phyloP scores from a whole-genome alignment of 2,113 vertebrate species.

The Orthonyx spaldingii region DNA sequence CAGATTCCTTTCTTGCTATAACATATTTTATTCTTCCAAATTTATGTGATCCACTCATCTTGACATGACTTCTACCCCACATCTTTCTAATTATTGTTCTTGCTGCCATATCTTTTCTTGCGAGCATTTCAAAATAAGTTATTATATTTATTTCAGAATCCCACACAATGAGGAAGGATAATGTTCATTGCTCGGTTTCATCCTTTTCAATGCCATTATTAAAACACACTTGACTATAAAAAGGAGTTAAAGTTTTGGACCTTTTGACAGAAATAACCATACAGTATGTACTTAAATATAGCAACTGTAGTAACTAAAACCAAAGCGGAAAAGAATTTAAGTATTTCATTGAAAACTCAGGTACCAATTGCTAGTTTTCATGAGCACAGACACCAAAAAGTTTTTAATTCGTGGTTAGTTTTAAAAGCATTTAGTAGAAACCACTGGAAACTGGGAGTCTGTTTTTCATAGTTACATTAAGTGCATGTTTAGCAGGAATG shows the following conservation, averaged over 20 bases:
- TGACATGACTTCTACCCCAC: background rate
- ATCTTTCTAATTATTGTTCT: slow-evolving; percentile 5
- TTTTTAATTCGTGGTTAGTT: background rate
- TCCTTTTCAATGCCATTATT: background rate
- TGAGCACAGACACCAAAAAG: background rate
- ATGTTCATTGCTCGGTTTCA: background rate
- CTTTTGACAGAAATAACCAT: background rate
- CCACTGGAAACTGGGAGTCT: background rate
- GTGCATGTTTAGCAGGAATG: background rate
- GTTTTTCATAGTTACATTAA: background rate
- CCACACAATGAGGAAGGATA: background rate
- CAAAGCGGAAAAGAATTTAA: background rate
- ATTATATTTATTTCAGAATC: slow-evolving; percentile 13
- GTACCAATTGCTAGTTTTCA: background rate
- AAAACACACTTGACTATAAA: background rate
- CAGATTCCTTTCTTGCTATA: background rate
- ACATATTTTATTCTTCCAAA: slow-evolving; percentile 8
- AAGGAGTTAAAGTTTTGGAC: background rate
- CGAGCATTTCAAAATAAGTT: background rate
- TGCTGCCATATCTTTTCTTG: background rate
- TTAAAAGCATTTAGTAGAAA: background rate
- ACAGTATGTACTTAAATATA: background rate
- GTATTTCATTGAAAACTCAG: background rate
- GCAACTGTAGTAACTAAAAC: background rate
- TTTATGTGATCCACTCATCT: background rate